These are phyloP conservation scores for Patella ulyssiponensis DNA, from an alignment of 2,888 invertebrate species.

Conservation along the genomic window DNA sequence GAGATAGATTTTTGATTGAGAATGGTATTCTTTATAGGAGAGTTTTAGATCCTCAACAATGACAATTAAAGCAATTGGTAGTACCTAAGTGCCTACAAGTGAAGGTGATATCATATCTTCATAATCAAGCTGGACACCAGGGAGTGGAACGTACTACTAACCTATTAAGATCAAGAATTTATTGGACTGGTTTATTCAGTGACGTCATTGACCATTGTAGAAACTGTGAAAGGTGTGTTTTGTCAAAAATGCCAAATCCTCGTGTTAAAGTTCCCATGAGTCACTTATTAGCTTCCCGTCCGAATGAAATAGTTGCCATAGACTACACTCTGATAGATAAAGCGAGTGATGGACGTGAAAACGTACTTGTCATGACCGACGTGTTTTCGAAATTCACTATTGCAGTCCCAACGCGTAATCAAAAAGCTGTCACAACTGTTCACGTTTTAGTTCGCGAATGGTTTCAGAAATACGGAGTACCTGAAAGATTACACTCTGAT, in stretches of 20 bases:
- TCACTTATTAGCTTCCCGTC: constrained; percentile 34
- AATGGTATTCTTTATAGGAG: constrained; percentile 5
- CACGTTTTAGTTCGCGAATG: constrained; percentile 30
- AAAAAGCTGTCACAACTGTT: constrained; percentile 25
- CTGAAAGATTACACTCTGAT: constrained; percentile 27
- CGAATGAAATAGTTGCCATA: constrained; percentile 42
- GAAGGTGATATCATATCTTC: constrained; percentile 19
- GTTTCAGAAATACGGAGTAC: constrained; percentile 29
- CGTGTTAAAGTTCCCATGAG: constrained; percentile 25
- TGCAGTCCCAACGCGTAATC: constrained; percentile 27
- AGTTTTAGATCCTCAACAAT: constrained; percentile 1
- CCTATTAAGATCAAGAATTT: constrained; percentile 33
- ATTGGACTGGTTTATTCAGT: constrained; percentile 40
- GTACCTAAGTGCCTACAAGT: constrained; percentile 14
- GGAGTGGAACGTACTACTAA: constrained; percentile 35
- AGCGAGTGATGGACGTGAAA: constrained; percentile 36
- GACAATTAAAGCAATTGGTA: constrained; percentile 2
- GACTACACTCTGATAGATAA: constrained; percentile 44
- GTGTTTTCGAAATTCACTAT: constrained; percentile 31
- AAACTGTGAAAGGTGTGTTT: constrained; percentile 40
- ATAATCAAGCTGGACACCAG: constrained; percentile 39
- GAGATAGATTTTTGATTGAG: constrained; percentile 2
- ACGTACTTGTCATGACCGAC: constrained; percentile 49
- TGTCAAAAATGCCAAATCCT: constrained; percentile 29
- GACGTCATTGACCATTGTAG: constrained; percentile 35